Conservation (phyloP, 2,113 vertebrate species). For the Micromys minutus region DNA sequence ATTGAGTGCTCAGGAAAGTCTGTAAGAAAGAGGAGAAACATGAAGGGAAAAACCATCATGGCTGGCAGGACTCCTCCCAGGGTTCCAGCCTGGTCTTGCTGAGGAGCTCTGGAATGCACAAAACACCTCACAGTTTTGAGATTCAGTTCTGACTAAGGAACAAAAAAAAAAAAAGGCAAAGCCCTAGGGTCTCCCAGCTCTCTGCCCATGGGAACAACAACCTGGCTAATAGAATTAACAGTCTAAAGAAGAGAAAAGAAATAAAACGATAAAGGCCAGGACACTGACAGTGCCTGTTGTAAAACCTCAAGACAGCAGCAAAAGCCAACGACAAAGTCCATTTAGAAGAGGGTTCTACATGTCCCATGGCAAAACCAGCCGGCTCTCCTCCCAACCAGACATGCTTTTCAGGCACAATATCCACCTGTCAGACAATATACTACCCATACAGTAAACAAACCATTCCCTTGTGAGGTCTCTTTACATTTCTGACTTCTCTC, state of each 20-base stretch:
- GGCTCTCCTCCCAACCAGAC: neutral
- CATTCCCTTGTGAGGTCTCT: neutral
- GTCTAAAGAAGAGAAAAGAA: neutral
- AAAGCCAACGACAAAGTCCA: neutral
- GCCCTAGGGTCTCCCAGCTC: neutral
- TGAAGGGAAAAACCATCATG: neutral
- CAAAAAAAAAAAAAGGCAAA: neutral
- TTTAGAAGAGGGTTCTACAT: fast-evolving
- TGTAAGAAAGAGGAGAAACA: neutral
- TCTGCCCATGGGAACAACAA: neutral
- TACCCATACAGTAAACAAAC: neutral
- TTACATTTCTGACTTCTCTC: constrained; percentile 17
- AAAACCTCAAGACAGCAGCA: neutral
- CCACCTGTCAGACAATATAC: neutral
- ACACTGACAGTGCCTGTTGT: neutral
- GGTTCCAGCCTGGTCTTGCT: neutral
- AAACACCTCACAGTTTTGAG: neutral
- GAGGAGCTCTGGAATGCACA: neutral
- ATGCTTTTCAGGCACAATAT: neutral
- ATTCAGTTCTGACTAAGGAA: neutral
- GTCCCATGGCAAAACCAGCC: neutral
- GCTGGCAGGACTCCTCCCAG: neutral
- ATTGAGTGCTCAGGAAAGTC: neutral
- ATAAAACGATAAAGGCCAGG: neutral
- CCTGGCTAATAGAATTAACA: neutral